These are phyloP conservation scores for Zaprionus taronus DNA, from an alignment of 1,140 invertebrate species.

Conservation along the genomic window DNA sequence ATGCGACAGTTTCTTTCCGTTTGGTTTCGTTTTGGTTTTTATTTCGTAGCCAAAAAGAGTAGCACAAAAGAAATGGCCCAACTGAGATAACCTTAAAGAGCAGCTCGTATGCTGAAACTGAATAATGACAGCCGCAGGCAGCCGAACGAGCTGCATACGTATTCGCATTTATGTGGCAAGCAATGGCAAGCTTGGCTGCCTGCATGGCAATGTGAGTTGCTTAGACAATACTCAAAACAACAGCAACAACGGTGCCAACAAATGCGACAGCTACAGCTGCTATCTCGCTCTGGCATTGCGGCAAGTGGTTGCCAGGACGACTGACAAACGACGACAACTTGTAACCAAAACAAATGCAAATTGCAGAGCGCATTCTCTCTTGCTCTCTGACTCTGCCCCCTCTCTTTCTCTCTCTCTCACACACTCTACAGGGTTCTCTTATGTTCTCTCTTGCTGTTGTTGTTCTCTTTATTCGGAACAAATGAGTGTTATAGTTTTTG, in stretches of 20 bases:
- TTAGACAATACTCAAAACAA: slow-evolving; percentile 49
- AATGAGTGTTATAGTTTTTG: slow-evolving; percentile 60
- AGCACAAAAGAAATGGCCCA: slow-evolving; percentile 56
- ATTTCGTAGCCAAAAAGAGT: slow-evolving; percentile 17
- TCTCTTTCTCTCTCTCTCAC: neutral
- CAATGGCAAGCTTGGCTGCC: neutral
- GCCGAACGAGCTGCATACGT: slow-evolving; percentile 35
- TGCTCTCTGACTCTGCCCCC: slow-evolving; percentile 11
- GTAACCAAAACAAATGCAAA: slow-evolving; percentile 79
- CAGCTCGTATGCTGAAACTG: slow-evolving; percentile 80
- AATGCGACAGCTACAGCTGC: slow-evolving; percentile 15
- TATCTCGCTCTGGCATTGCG: slow-evolving; percentile 43
- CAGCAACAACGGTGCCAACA: slow-evolving; percentile 13
- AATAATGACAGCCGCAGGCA: slow-evolving; percentile 68
- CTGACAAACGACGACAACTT: slow-evolving; percentile 68
- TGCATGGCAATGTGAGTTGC: slow-evolving; percentile 54
- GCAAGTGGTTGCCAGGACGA: slow-evolving; percentile 64
- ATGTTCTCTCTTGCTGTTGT: slow-evolving; percentile 12
- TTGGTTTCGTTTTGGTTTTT: slow-evolving; percentile 18
- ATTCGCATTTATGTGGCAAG: slow-evolving; percentile 11
- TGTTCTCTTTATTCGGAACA: slow-evolving; percentile 38
- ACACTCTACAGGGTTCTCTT: slow-evolving; percentile 7
- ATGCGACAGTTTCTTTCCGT: slow-evolving; percentile 6
- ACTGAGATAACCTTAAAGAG: slow-evolving; percentile 76
- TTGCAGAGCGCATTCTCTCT: slow-evolving; percentile 32